phyloP scores from a whole-genome alignment of 2,797 vertebrate species.

The Lophotriccus pileatus region DNA sequence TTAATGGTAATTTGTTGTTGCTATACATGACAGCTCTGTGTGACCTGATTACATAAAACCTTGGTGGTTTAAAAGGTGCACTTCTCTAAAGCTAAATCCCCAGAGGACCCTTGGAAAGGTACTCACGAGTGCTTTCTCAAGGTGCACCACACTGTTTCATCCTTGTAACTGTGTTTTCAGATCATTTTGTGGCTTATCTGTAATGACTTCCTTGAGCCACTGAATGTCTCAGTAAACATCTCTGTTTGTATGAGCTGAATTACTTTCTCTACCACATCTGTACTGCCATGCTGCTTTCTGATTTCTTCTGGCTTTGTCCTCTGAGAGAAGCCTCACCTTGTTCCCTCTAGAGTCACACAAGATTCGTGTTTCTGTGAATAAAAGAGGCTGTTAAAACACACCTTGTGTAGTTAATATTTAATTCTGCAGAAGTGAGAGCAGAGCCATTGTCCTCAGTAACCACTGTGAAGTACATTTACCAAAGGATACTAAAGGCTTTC shows the following conservation, averaged over 20 bases:
- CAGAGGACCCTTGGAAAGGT: not conserved
- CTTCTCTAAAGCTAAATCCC: constrained; percentile 6
- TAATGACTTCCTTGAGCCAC: not conserved
- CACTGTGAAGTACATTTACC: constrained; percentile 28
- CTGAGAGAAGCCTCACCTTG: not conserved
- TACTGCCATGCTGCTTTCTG: not conserved
- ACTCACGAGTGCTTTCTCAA: not conserved
- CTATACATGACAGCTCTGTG: not conserved
- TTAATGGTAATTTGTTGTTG: not conserved
- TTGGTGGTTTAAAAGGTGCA: not conserved
- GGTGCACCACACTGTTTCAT: not conserved
- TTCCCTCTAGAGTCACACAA: not conserved
- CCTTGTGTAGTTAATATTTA: not conserved
- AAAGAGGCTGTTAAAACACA: not conserved
- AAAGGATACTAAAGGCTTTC: not conserved
- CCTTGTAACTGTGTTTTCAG: not conserved
- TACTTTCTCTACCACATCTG: not conserved
- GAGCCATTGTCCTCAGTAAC: constrained; percentile 38
- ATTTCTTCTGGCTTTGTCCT: not conserved
- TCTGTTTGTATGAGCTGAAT: not conserved
- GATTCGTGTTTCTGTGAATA: not conserved
- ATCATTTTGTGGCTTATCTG: not conserved
- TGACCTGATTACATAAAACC: not conserved
- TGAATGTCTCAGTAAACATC: not conserved
- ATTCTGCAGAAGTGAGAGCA: constrained; percentile 41